phyloP scores from a whole-genome alignment of 2,797 vertebrate species.

The Sebastes nivosus region DNA sequence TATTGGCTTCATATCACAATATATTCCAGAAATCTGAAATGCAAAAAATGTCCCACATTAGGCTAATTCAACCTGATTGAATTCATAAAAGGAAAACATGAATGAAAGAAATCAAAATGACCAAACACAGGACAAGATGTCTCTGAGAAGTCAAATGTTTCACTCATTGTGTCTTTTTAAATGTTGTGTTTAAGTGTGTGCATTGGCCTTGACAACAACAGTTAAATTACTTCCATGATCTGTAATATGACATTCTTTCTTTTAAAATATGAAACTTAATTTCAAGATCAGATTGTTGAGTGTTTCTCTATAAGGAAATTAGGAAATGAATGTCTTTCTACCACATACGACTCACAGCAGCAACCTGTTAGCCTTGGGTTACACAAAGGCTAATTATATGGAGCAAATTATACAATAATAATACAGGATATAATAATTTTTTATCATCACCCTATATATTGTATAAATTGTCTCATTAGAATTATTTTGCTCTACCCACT shows the following conservation, averaged over 20 bases:
- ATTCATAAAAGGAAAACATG: not conserved
- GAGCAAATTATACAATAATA: not conserved
- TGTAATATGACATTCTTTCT: not conserved
- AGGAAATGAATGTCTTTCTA: not conserved
- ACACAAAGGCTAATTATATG: not conserved
- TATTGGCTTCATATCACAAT: too few relatives aligned
- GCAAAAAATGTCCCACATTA: too few relatives aligned
- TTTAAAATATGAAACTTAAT: not conserved
- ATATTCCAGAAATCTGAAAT: too few relatives aligned
- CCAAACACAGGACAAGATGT: not conserved
- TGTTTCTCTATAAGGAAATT: not conserved
- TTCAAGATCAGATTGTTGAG: not conserved
- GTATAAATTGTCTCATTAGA: not conserved
- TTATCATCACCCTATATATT: not conserved
- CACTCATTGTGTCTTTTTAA: not conserved
- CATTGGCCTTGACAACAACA: not conserved
- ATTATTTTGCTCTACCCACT: not conserved
- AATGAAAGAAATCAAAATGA: not conserved
- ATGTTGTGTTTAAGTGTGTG: not conserved
- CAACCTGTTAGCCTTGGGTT: not conserved
- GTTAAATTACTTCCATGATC: too few relatives aligned
- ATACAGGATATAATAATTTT: not conserved
- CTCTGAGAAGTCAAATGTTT: not conserved
- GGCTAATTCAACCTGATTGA: too few relatives aligned
- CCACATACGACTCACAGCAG: not conserved